A percentile compares a stretch with the other conserved stretches of the same genome.
These are phyloP conservation scores for Dysidea cf. avara DNA, from an alignment of 37 sponge, comb jelly and placozoan species.

Conservation along the genomic window DNA sequence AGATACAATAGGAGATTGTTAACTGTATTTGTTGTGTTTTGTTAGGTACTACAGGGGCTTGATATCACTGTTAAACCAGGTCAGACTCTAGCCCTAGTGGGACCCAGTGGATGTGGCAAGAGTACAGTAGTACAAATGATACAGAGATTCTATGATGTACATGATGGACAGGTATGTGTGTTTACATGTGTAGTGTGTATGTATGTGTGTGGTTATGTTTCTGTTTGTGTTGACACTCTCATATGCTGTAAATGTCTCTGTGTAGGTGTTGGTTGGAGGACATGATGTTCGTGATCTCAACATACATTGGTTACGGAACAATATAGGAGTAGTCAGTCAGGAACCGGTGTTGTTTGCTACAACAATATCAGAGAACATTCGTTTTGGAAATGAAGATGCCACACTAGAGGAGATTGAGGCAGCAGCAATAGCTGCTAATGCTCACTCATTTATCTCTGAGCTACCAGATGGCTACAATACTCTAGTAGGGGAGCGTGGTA, in stretches of 20 bases:
- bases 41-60: slow-evolving; percentile 56
- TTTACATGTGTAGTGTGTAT: too few relatives aligned
- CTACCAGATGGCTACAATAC: slow-evolving; percentile 86
- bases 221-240: neutral
- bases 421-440: slow-evolving; percentile 87
- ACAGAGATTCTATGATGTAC: slow-evolving; percentile 82
- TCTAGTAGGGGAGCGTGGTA: slow-evolving; percentile 79
- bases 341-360: slow-evolving; percentile 95
- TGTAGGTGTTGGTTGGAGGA: slow-evolving; percentile 75
- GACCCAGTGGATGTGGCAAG: slow-evolving; percentile 96
- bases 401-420: slow-evolving; percentile 70
- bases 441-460: slow-evolving; percentile 77
- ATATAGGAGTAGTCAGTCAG: slow-evolving; percentile 92
- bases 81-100: slow-evolving; percentile 86
- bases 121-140: slow-evolving; percentile 86
- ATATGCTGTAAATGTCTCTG: neutral
- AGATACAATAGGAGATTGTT: neutral
- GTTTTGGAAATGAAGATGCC: slow-evolving; percentile 73
- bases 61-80: slow-evolving; percentile 64
- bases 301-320: slow-evolving; percentile 79
- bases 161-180: slow-evolving; percentile 70
- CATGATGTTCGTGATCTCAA: slow-evolving; percentile 65
- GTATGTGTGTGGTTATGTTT: neutral
- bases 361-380: slow-evolving; percentile 94
- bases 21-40: neutral